Conservation (phyloP, 2,113 vertebrate genomes). For the Oxyura jamaicensis region DNA sequence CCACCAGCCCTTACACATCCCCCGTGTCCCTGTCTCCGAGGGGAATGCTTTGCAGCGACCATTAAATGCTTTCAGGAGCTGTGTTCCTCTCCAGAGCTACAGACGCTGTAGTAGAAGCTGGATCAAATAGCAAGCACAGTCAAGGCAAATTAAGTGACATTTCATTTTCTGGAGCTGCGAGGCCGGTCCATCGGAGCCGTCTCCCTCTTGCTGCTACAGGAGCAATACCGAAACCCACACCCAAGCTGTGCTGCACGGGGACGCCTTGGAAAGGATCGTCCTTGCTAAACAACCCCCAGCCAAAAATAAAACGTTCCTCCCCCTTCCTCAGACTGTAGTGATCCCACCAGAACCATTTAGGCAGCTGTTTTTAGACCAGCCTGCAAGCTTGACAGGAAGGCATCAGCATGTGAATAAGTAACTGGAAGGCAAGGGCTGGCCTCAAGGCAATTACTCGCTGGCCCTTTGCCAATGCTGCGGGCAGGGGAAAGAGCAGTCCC, state of each 20-base stretch:
- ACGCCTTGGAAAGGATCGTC: not conserved
- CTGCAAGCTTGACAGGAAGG: not conserved
- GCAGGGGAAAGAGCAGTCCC: not conserved
- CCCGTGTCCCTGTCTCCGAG: fast-evolving
- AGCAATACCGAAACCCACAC: not conserved
- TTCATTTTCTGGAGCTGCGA: slow-evolving; percentile 18
- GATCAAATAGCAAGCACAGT: slow-evolving; percentile 48
- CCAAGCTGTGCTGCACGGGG: not conserved
- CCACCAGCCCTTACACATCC: not conserved
- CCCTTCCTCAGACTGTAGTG: not conserved
- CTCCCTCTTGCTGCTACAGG: not conserved
- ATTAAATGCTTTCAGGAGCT: not conserved
- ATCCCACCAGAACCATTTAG: not conserved
- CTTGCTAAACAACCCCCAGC: not conserved
- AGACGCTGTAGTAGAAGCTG: slow-evolving; percentile 5
- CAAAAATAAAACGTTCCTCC: slow-evolving; percentile 14
- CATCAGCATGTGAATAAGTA: not conserved
- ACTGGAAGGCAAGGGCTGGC: not conserved
- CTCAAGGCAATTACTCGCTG: not conserved
- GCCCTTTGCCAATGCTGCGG: not conserved
- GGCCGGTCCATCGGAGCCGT: not conserved
- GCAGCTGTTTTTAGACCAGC: not conserved
- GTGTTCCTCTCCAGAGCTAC: slow-evolving; percentile 9
- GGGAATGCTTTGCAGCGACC: not conserved
- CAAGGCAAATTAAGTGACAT: slow-evolving; percentile 43